A percentile compares a stretch with the other conserved stretches of the same genome.
Conservation (phyloP, 2,113 vertebrate genomes). For the Neomonachus schauinslandi region DNA sequence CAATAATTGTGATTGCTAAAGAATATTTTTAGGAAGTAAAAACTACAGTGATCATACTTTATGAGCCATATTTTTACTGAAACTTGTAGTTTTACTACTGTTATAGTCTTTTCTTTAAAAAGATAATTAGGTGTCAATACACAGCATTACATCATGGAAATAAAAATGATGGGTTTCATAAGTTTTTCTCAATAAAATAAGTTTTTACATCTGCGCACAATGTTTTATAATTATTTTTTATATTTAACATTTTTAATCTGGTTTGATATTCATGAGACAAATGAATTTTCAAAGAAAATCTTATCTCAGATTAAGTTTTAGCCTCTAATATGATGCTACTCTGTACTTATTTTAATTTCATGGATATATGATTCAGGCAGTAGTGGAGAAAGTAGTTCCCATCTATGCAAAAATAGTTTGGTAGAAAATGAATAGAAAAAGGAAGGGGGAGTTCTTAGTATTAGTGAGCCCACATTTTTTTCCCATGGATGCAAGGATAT, state of each 20-base stretch:
- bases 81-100: slow-evolving; percentile 3
- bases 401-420: not conserved
- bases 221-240: not conserved
- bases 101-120: slow-evolving; percentile 59
- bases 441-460: not conserved
- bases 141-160: slow-evolving; percentile 7
- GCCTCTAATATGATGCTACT: not conserved
- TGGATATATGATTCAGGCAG: not conserved
- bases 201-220: not conserved
- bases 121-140: slow-evolving; percentile 58
- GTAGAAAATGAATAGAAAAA: not conserved
- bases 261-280: not conserved
- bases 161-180: not conserved
- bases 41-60: slow-evolving; percentile 11
- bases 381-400: not conserved
- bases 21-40: not conserved
- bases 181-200: not conserved
- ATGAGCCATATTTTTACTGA: slow-evolving; percentile 48
- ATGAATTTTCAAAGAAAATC: not conserved
- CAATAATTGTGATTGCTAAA: not conserved
- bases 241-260: not conserved
- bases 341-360: not conserved
- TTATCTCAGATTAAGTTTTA: not conserved
- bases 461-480: not conserved
- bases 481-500: not conserved